phyloP scores from a whole-genome alignment of 2,797 vertebrate genomes.

The Todus mexicanus region DNA sequence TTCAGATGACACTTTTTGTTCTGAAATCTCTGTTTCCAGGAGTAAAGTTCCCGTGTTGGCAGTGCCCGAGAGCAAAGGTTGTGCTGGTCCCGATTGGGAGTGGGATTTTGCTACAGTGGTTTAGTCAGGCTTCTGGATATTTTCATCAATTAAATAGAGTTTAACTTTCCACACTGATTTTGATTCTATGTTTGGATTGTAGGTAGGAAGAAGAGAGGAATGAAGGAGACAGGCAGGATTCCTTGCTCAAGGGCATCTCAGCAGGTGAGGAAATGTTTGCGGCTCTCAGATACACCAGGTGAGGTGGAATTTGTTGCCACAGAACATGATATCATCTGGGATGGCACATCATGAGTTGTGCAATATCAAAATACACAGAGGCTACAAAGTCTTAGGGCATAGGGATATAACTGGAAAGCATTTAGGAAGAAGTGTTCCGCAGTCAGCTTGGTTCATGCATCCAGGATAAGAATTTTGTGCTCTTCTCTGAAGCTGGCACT shows the following conservation, averaged over 20 bases:
- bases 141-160: not conserved
- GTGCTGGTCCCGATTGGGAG: not conserved
- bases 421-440: not conserved
- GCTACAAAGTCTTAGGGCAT: not conserved
- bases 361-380: not conserved
- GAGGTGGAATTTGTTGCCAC: not conserved
- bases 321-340: not conserved
- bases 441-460: not conserved
- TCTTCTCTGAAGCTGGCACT: not conserved
- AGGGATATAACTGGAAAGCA: not conserved
- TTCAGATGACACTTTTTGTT: not conserved
- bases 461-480: not conserved
- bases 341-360: not conserved
- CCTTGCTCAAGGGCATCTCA: not conserved
- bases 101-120: not conserved
- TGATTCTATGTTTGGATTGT: not conserved
- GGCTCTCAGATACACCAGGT: not conserved
- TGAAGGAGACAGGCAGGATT: not conserved
- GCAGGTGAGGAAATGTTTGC: slow-evolving; percentile 35
- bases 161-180: not conserved
- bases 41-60: not conserved
- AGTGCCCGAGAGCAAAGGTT: not conserved
- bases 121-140: not conserved
- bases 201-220: not conserved
- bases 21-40: not conserved